Conservation (phyloP, 2,888 invertebrate genomes). For the Agapetus fuscipes region DNA sequence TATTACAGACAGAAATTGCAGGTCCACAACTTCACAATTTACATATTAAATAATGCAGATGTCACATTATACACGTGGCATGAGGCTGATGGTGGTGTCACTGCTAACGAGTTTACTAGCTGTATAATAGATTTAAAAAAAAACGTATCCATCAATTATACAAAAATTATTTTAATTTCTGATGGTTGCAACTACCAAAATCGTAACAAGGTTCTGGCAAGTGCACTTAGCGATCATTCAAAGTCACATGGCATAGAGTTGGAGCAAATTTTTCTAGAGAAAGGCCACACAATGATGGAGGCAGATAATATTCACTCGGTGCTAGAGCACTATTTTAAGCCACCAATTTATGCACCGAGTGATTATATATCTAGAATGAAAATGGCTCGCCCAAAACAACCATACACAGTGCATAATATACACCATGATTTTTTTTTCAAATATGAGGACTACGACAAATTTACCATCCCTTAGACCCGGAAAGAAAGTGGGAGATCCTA, state of each 20-base stretch:
- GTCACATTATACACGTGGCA: conserved; percentile 13
- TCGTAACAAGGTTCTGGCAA: conserved; percentile 9
- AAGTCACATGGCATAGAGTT: too few relatives aligned
- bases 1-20: conserved; percentile 11
- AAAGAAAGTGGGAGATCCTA: too few relatives aligned
- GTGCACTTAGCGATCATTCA: conserved; percentile 4
- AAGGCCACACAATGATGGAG: conserved; percentile 4
- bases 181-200: conserved; percentile 18
- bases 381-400: too few relatives aligned
- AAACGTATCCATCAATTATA: conserved; percentile 1
- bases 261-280: conserved; percentile 2
- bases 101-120: conserved; percentile 19
- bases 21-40: conserved; percentile 9
- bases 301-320: conserved; percentile 3
- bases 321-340: too few relatives aligned
- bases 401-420: too few relatives aligned
- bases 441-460: too few relatives aligned
- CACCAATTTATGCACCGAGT: too few relatives aligned
- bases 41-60: conserved; percentile 4
- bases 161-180: conserved; percentile 12
- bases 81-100: conserved; percentile 18
- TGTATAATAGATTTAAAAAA: conserved; percentile 16
- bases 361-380: too few relatives aligned
- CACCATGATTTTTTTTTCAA: too few relatives aligned
- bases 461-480: too few relatives aligned